These are phyloP conservation scores for Hydropsyche tenuis DNA, from an alignment of 1,140 invertebrate genomes.

Conservation along the genomic window DNA sequence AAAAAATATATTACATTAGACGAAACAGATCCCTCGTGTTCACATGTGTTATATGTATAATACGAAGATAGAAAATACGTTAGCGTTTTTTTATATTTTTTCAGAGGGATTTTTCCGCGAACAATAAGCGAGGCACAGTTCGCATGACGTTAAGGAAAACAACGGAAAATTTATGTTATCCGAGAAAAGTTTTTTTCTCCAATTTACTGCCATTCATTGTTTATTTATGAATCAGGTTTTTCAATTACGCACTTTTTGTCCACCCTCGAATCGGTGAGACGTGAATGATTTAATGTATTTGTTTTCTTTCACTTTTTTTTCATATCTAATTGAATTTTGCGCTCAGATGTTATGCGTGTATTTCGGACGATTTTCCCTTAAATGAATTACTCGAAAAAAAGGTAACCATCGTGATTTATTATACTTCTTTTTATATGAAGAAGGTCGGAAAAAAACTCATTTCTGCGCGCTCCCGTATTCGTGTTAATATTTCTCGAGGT, in stretches of 20 bases:
- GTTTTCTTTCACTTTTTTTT: slow-evolving; percentile 7
- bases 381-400: slow-evolving; percentile 5
- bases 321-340: slow-evolving; percentile 15
- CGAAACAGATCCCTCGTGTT: neutral
- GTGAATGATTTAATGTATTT: slow-evolving; percentile 28
- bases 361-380: neutral
- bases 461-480: neutral
- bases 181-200: slow-evolving; percentile 16
- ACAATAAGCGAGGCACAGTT: slow-evolving; percentile 14
- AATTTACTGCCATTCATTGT: slow-evolving; percentile 29
- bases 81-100: neutral
- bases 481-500: slow-evolving; percentile 16
- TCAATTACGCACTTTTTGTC: slow-evolving; percentile 28
- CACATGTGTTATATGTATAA: neutral
- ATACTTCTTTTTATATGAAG: neutral
- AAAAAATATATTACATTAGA: slow-evolving; percentile 5
- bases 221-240: slow-evolving; percentile 26
- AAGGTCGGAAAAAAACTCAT: neutral
- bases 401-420: neutral
- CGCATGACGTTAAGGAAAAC: slow-evolving; percentile 14
- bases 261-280: slow-evolving; percentile 15
- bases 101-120: slow-evolving; percentile 5
- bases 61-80: neutral
- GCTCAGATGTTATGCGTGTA: neutral
- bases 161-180: slow-evolving; percentile 26